phyloP scores from a whole-genome alignment of 2,888 invertebrate genomes.

The Octodonta nipae region DNA sequence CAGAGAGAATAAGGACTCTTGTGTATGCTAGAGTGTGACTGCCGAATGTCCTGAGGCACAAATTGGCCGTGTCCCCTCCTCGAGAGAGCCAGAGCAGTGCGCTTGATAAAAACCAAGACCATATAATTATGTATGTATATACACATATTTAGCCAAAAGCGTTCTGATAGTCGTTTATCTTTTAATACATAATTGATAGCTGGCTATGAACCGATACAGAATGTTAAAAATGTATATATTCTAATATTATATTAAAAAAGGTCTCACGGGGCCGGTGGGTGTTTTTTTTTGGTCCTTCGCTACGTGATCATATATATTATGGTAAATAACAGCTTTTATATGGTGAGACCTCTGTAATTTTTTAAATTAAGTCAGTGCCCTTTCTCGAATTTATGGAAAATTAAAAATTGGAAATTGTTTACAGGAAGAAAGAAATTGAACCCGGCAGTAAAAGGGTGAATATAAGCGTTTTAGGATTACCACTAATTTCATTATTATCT shows the following conservation, averaged over 20 bases:
- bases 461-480: no score
- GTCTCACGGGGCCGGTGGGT: slow-evolving; percentile 6
- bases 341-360: slow-evolving; percentile 14
- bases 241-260: slow-evolving; percentile 17
- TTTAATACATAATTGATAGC: slow-evolving; percentile 39
- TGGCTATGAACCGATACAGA: slow-evolving; percentile 29
- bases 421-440: no score
- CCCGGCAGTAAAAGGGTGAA: no score
- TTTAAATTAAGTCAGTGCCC: background rate
- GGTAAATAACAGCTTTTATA: slow-evolving; percentile 25
- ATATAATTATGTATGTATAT: slow-evolving; percentile 39
- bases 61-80: slow-evolving; percentile 3
- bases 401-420: no score
- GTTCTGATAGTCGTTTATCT: slow-evolving; percentile 37
- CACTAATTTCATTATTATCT: no score
- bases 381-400: slow-evolving; percentile 1
- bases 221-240: slow-evolving; percentile 35
- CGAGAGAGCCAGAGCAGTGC: slow-evolving; percentile 1
- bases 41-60: background rate
- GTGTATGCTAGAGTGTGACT: slow-evolving; percentile 2
- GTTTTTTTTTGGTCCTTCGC: slow-evolving; percentile 19
- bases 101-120: slow-evolving; percentile 33
- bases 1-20: no score
- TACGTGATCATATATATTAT: slow-evolving; percentile 25
- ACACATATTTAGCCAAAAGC: slow-evolving; percentile 38